Evolutionary conservation across 2,888 invertebrate genomes (phyloP).

Genomic region (Aphidius colemani): DNA sequence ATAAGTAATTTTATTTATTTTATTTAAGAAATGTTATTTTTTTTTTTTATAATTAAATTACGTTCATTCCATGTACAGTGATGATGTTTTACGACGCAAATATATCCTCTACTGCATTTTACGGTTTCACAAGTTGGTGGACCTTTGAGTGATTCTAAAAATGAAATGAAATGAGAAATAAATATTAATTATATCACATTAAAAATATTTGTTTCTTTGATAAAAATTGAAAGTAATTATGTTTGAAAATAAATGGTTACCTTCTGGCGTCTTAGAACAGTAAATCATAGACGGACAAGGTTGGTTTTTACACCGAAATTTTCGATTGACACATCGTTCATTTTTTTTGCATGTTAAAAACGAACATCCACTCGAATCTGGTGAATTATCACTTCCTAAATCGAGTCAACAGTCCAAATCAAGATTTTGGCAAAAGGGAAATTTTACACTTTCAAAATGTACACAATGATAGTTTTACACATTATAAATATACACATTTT

Average conservation of each 20-base stretch:
- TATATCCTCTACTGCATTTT: constrained; percentile 41
- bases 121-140: constrained; percentile 46
- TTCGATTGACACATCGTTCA: constrained; percentile 45
- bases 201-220: not conserved
- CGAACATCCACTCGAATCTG: constrained; percentile 38
- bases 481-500: too few species aligned
- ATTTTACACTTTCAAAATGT: too few species aligned
- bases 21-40: not conserved
- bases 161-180: constrained; percentile 6
- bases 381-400: constrained; percentile 11
- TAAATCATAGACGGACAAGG: constrained; percentile 50
- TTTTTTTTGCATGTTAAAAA: constrained; percentile 39
- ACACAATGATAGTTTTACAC: too few species aligned
- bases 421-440: too few species aligned
- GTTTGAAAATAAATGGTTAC: constrained; percentile 27
- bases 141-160: constrained; percentile 46
- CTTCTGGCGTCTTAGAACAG: constrained; percentile 45
- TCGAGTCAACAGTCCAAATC: not conserved
- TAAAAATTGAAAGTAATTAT: not conserved
- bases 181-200: not conserved
- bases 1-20: not conserved
- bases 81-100: constrained; percentile 42
- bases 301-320: constrained; percentile 46
- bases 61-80: constrained; percentile 47
- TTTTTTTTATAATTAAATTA: constrained; percentile 30